Evolutionary conservation across 2,797 vertebrate genomes (phyloP), one percentile per base, ranked within the genome.

Genomic region (Picus viridis): DNA sequence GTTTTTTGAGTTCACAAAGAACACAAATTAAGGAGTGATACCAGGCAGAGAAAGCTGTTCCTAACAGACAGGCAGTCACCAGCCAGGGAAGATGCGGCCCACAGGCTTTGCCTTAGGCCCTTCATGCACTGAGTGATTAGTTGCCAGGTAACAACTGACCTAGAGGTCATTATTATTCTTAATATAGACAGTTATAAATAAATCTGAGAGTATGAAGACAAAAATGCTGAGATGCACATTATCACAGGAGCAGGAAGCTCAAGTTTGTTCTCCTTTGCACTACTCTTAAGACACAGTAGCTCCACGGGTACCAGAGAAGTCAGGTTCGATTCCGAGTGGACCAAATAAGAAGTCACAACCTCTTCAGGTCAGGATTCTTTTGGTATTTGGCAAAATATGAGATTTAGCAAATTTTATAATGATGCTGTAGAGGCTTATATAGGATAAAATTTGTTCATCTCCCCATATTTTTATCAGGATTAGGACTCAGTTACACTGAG

Each of bases 41-140:
- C 5, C 23, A 85, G 24, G 54, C 17, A 53, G 71, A 64, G n/a
- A 20, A 83, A 56, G 5, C 1, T 1, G 3, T 30, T 86, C 15
- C 49, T 76, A 82, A n/a, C 15, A 59, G 53, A 12, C 68, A 63
- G 24, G 16, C 39, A 73, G 43, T 20, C 16, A 32, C 26, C 0
- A 4, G 24, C 30, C 22, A 27, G 83, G 65, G 41, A 20, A 92
- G 13, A 36, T 29, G n/a, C 59, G 64, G 27, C 73, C 72, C 39
- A 68, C 30, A 29, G 57, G 34, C 53, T 88, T 91, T 90, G 77
- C 83, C 78, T 94, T 43, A 86, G 90, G 81, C n/a, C 12, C 34
- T 91, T 76, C 24, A 14, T 22, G 26, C 53, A 61, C 29, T 53
- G 20, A 67, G 34, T 70, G 43, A 88, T 88, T 76, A 90, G 54